Base-by-base conservation (phyloP, 2,113 vertebrate species). In the Parus major region DNA sequence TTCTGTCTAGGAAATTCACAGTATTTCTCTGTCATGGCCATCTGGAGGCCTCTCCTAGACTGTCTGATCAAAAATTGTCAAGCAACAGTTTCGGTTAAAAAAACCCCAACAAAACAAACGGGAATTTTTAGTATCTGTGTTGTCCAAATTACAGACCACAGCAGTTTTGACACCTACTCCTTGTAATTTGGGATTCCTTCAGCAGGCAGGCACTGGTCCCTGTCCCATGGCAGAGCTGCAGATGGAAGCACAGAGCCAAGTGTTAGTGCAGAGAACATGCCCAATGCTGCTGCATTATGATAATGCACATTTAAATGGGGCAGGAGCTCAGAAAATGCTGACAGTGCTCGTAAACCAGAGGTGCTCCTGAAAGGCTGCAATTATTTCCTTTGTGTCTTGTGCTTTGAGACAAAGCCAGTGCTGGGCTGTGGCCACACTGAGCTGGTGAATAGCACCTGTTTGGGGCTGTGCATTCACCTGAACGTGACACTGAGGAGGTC, bases 121-220 rank as follows among this genome's bases (percentile, higher is more conserved):
- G 68, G 94, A 70, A 10, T 70, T 88, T 82, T 93, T 60, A 72
- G 27, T 69, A 28, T 56, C 35, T 15, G 11, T 25, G 33, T 24
- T 66, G 73, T 36, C 56, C 72, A 75, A 95, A 79, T 86, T 84
- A 88, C 69, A 96, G 72, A 82, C 66, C 82, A 16, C 0, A 3
- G 52, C 8, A 19, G 33, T 72, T 81, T 50, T 50, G 91, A 94
- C 76, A 96, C 96, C 78, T 97, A 97, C 95, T 97, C 95, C 76
- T 96, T 93, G 92, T 94, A 91, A 66, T 97, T 12, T 60, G 96
- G 55, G 69, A 55, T 83, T 73, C 91, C 90, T 69, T 96, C 94
- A n/a, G 79, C 83, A 91, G 92, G 92, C 82, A 96, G 93, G 93
- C 95, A 96, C 85, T 93, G 90, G 53, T 97, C 96, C 92, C 61